Evolutionary conservation across 2,113 vertebrate genomes (phyloP).

Genomic region (Aptenodytes forsteri): DNA sequence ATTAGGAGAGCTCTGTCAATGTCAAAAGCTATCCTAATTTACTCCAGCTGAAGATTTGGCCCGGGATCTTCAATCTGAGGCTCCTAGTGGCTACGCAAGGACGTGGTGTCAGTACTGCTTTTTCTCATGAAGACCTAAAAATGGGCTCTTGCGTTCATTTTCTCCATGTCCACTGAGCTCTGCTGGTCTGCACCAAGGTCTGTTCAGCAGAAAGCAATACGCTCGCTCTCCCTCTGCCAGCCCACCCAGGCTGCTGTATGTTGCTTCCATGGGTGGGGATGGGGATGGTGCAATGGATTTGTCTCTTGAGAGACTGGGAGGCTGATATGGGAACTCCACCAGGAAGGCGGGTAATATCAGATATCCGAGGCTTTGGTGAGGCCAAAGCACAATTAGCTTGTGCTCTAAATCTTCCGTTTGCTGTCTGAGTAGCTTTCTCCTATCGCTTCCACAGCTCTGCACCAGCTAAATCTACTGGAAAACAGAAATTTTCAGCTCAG

Average conservation of each 20-base stretch:
- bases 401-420: not conserved
- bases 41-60: not conserved
- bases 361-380: not conserved
- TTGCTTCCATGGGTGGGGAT: not conserved
- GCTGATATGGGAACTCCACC: not conserved
- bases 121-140: not conserved
- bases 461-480: not conserved
- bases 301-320: not conserved
- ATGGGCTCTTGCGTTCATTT: not conserved
- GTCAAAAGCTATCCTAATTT: not conserved
- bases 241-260: not conserved
- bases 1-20: not conserved
- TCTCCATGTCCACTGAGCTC: not conserved
- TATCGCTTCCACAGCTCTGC: rapidly evolving
- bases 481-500: not conserved
- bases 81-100: rapidly evolving
- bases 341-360: not conserved
- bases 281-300: not conserved
- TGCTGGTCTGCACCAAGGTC: not conserved
- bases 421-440: not conserved
- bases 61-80: not conserved
- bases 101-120: rapidly evolving
- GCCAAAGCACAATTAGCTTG: not conserved
- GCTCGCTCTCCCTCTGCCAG: not conserved
- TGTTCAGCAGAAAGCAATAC: not conserved